phyloP scores from a whole-genome alignment of 2,113 vertebrate genomes.

The Myanophis thanlyinensis region DNA sequence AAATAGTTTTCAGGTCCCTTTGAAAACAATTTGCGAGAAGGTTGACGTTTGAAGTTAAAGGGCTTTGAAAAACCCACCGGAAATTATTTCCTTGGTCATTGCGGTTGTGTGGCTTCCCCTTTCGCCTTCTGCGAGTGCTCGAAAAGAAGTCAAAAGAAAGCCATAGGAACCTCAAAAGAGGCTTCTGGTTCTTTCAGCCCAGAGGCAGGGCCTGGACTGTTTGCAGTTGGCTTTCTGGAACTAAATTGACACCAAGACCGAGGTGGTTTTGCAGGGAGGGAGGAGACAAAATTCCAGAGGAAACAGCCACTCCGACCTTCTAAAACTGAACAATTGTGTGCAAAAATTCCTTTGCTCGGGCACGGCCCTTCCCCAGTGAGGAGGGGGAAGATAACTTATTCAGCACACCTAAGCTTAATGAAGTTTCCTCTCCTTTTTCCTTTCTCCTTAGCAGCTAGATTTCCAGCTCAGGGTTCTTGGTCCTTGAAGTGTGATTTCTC shows the following conservation, averaged over 20 bases:
- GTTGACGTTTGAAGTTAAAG: slow-evolving; percentile 42
- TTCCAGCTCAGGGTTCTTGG: not conserved
- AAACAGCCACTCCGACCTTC: not conserved
- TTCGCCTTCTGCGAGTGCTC: slow-evolving; percentile 21
- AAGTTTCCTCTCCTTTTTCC: not conserved
- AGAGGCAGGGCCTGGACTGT: not conserved
- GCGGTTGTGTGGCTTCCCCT: slow-evolving; percentile 71
- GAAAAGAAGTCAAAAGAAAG: slow-evolving; percentile 54
- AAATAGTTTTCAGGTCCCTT: not conserved
- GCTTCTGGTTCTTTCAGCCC: slow-evolving; percentile 37
- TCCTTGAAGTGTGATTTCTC: not conserved
- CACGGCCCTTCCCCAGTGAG: not conserved
- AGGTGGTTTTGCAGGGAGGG: not conserved
- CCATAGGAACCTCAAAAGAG: slow-evolving; percentile 27
- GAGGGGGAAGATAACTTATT: not conserved
- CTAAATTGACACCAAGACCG: not conserved
- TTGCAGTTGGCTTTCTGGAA: not conserved
- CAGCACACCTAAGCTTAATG: not conserved
- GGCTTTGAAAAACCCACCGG: slow-evolving; percentile 71
- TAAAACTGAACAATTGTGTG: not conserved
- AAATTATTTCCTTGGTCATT: slow-evolving; percentile 67
- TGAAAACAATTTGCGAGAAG: not conserved
- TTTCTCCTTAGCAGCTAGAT: not conserved
- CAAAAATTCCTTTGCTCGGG: not conserved
- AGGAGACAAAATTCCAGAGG: not conserved